These are phyloP conservation scores for Cassiopea andromeda DNA, from an alignment of 30 jellyfish, hydroid and myxozoan genomes.

Conservation along the genomic window DNA sequence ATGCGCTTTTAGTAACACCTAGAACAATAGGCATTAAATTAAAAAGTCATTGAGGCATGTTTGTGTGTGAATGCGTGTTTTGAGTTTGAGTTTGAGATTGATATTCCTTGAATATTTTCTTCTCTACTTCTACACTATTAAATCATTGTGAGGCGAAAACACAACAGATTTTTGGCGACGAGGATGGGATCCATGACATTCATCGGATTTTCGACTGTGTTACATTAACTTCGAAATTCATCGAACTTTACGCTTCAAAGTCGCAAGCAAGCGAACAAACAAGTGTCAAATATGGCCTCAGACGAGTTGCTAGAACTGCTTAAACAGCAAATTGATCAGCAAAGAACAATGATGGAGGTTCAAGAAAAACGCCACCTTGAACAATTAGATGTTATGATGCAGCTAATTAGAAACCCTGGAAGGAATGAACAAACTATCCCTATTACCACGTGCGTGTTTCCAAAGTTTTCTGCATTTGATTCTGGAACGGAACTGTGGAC, in stretches of 20 bases:
- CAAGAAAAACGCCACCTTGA: not conserved
- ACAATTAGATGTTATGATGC: slow-evolving; percentile 7
- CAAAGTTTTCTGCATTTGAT: not conserved
- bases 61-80: not conserved
- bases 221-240: not conserved
- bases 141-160: not conserved
- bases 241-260: not conserved
- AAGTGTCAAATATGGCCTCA: not conserved
- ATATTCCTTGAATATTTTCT: not conserved
- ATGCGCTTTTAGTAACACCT: not conserved
- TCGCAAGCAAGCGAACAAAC: slow-evolving; percentile 2
- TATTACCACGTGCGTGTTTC: slow-evolving; percentile 1
- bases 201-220: not conserved
- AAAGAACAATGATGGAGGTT: slow-evolving; percentile 1
- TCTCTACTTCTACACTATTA: not conserved
- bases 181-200: not conserved
- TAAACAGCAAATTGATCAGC: slow-evolving; percentile 3
- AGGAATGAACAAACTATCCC: not conserved
- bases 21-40: slow-evolving; percentile 1
- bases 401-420: slow-evolving; percentile 1
- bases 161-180: slow-evolving; percentile 1
- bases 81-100: not conserved
- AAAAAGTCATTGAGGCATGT: not conserved
- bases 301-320: not conserved
- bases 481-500: slow-evolving; percentile 10